These are phyloP conservation scores for Spinus pinus DNA, from an alignment of 2,797 vertebrate species.

Conservation along the genomic window DNA sequence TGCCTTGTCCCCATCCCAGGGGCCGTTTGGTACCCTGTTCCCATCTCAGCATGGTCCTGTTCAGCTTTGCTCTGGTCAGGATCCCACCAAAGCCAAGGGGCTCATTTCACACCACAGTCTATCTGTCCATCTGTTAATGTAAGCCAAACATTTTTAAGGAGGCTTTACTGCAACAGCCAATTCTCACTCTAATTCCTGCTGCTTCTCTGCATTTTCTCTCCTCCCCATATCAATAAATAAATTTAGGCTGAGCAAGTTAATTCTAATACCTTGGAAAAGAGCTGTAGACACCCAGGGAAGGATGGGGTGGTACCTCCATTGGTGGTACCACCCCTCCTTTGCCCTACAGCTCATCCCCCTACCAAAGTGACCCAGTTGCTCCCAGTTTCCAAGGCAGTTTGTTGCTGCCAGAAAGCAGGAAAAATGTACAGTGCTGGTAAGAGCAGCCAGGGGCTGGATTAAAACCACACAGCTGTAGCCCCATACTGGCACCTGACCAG, in stretches of 20 bases:
- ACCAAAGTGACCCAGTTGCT: neutral
- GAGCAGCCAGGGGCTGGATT: neutral
- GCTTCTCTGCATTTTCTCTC: neutral
- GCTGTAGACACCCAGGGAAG: neutral
- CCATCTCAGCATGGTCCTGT: neutral
- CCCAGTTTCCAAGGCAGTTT: neutral
- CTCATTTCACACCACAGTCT: neutral
- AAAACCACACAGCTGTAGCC: neutral
- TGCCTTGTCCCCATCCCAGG: too few relatives aligned
- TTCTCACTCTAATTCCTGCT: neutral
- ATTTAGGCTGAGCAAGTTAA: neutral
- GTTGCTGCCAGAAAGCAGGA: neutral
- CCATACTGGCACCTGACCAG: neutral
- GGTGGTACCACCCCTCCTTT: neutral
- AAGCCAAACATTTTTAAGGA: neutral
- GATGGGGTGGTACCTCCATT: neutral
- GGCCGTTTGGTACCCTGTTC: neutral
- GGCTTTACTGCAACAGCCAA: neutral
- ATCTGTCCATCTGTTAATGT: neutral
- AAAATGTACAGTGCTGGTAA: neutral
- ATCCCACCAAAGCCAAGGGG: neutral
- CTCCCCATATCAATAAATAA: neutral
- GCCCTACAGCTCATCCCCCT: neutral
- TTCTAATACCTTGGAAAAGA: neutral
- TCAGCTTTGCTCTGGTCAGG: neutral